These are phyloP conservation scores for Ctenochaetus hawaiiensis DNA, from an alignment of 2,797 vertebrate genomes.

Conservation along the genomic window DNA sequence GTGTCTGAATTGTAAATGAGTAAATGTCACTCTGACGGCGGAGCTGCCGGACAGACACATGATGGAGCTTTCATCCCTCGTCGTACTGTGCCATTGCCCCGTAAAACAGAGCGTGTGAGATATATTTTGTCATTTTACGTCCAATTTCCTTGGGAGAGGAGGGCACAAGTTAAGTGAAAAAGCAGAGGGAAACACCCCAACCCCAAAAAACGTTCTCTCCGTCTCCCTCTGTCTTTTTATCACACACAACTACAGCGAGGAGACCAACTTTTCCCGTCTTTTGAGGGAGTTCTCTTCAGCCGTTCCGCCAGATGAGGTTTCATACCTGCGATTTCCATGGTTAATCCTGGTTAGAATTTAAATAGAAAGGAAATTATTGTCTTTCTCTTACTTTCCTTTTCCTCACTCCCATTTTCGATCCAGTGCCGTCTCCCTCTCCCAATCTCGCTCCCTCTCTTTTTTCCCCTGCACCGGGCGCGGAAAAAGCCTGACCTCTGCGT, in stretches of 20 bases:
- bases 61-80: slow-evolving; percentile 78
- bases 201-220: slow-evolving; percentile 37
- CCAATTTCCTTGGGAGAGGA: slow-evolving; percentile 60
- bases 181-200: slow-evolving; percentile 65
- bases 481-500: slow-evolving; percentile 87
- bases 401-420: slow-evolving; percentile 58
- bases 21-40: slow-evolving; percentile 66
- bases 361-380: slow-evolving; percentile 83
- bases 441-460: slow-evolving; percentile 62
- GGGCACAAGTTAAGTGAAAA: slow-evolving; percentile 77
- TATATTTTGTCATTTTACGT: slow-evolving; percentile 71
- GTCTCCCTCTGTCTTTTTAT: slow-evolving; percentile 20
- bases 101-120: slow-evolving; percentile 61
- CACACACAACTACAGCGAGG: slow-evolving; percentile 25
- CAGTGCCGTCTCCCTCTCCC: slow-evolving; percentile 45
- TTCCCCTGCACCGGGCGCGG: slow-evolving; percentile 31
- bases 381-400: slow-evolving; percentile 83
- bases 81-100: slow-evolving; percentile 64
- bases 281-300: slow-evolving; percentile 68
- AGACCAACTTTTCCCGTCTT: slow-evolving; percentile 74
- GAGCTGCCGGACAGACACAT: slow-evolving; percentile 65
- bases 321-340: slow-evolving; percentile 80
- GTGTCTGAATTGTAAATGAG: slow-evolving; percentile 83
- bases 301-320: slow-evolving; percentile 70
- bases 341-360: slow-evolving; percentile 87